Conservation (phyloP, 1,140 invertebrate genomes). For the Mactra quadrangularis region DNA sequence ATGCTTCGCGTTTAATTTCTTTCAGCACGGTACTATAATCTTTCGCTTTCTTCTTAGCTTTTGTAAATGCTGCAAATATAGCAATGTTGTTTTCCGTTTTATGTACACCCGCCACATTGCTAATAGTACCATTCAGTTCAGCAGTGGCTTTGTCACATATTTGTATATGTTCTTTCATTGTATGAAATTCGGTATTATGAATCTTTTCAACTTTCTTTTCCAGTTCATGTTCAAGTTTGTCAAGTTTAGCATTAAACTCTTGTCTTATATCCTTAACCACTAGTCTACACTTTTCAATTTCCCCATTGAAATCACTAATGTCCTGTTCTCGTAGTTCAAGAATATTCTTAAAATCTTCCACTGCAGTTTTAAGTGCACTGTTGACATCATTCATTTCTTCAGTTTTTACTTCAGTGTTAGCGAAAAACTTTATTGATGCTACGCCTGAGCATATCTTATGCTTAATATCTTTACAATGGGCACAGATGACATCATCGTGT, state of each 20-base stretch:
- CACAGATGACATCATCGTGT: conserved; percentile 46
- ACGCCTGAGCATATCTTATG: conserved; percentile 47
- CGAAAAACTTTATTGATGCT: conserved; percentile 29
- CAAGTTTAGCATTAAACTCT: conserved; percentile 43
- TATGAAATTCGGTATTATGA: neutral
- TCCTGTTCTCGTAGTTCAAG: conserved; percentile 32
- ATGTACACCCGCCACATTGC: neutral
- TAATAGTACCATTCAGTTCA: neutral
- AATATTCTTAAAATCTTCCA: conserved; percentile 48
- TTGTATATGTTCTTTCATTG: conserved; percentile 18
- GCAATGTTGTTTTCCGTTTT: conserved; percentile 50
- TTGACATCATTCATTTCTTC: conserved; percentile 31
- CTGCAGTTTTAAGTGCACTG: neutral
- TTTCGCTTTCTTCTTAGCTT: conserved; percentile 30
- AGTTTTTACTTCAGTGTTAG: conserved; percentile 43
- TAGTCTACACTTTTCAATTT: conserved; percentile 26
- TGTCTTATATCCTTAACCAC: conserved; percentile 10
- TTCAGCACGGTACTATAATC: conserved; percentile 43
- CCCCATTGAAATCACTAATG: conserved; percentile 18
- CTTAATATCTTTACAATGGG: conserved; percentile 38
- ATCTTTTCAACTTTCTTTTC: conserved; percentile 3
- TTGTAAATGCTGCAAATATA: conserved; percentile 31
- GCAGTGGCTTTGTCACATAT: conserved; percentile 44
- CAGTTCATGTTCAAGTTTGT: conserved; percentile 39
- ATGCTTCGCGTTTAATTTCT: conserved; percentile 50